A percentile compares a stretch with the other conserved stretches of the same genome.
phyloP scores from a whole-genome alignment of 2,113 vertebrate genomes.

The Chaenogobius annularis region DNA sequence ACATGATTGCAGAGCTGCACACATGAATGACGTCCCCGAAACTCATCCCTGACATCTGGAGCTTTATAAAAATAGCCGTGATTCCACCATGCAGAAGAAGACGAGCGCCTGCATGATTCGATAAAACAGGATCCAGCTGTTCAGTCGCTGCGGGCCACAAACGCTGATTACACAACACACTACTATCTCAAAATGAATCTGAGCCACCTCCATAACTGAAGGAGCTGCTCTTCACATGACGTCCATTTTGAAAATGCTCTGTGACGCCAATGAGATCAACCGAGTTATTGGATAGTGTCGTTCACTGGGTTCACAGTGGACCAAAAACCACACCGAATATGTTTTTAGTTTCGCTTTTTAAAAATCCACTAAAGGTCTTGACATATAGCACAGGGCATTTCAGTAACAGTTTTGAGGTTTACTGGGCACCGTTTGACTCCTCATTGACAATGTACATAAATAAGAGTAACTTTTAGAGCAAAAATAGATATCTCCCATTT shows the following conservation, averaged over 20 bases:
- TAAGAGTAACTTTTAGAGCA: too few relatives aligned
- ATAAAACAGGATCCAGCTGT: slow-evolving; percentile 44
- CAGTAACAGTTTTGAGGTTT: too few relatives aligned
- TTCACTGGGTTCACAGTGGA: not conserved
- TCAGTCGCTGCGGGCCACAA: slow-evolving; percentile 25
- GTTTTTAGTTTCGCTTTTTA: not conserved
- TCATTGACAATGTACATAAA: too few relatives aligned
- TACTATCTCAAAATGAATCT: slow-evolving; percentile 21
- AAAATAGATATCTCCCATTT: too few relatives aligned
- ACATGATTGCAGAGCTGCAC: not conserved
- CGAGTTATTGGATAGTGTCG: not conserved
- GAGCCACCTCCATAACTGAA: slow-evolving; percentile 1
- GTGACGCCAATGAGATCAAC: not conserved
- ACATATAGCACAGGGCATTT: too few relatives aligned
- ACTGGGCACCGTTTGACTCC: too few relatives aligned
- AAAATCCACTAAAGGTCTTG: too few relatives aligned
- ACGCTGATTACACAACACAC: slow-evolving; percentile 28
- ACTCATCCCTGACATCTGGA: not conserved
- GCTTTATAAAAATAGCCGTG: not conserved
- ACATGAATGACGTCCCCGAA: not conserved
- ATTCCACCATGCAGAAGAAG: not conserved
- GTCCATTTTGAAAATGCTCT: not conserved
- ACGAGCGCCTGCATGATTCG: not conserved
- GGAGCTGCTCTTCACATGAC: not conserved
- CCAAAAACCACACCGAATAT: not conserved